A percentile compares a stretch with the other conserved stretches of the same genome.
Conservation (phyloP, 2,888 invertebrate genomes). For the Neocrepidodera transversa region DNA sequence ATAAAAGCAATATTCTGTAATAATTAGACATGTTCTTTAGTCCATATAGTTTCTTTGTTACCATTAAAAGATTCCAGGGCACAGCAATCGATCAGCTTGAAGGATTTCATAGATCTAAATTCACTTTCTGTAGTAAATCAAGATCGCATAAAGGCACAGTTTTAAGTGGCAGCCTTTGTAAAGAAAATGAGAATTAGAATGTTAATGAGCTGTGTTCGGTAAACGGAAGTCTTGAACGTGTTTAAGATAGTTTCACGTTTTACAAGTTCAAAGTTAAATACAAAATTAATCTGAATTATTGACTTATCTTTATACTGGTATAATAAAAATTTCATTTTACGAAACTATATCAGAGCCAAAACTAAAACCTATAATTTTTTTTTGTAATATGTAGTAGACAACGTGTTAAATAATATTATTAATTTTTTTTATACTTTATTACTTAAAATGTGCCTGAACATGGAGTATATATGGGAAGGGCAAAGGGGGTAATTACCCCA, state of each 20-base stretch:
- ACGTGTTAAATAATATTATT: too few species aligned
- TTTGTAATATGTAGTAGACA: too few species aligned
- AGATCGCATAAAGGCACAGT: conserved; percentile 23
- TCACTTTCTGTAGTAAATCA: conserved; percentile 30
- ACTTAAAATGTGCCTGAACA: too few species aligned
- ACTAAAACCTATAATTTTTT: too few species aligned
- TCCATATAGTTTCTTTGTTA: conserved; percentile 23
- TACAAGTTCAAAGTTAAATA: neutral
- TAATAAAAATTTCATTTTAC: too few species aligned
- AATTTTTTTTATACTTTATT: too few species aligned
- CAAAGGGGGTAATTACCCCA: too few species aligned
- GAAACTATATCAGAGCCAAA: too few species aligned
- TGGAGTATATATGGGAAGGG: too few species aligned
- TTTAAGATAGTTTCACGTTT: neutral
- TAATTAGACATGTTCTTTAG: conserved; percentile 17
- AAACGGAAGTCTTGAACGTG: neutral
- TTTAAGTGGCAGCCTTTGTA: conserved; percentile 19
- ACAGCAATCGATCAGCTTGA: conserved; percentile 25
- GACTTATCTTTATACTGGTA: too few species aligned
- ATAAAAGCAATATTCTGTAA: conserved; percentile 25
- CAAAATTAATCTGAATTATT: neutral
- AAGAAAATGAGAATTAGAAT: conserved; percentile 23
- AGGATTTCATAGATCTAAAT: conserved; percentile 28
- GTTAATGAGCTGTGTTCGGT: conserved; percentile 14
- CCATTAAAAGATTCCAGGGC: conserved; percentile 21